Evolutionary conservation across 2,113 vertebrate genomes (phyloP).

Genomic region (Vanacampus margaritifer): DNA sequence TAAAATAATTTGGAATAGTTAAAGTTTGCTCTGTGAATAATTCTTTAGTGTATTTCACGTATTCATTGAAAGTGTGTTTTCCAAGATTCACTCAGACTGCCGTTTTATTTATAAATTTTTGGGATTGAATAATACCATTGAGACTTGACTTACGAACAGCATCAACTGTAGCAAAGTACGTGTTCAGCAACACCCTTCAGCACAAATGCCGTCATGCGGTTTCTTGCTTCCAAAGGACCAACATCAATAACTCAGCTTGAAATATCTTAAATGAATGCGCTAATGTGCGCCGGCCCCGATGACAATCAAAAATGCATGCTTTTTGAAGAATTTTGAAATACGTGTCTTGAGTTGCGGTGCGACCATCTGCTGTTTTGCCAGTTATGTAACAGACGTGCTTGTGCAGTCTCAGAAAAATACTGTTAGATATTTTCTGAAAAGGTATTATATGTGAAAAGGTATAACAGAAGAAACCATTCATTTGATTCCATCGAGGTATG

Average conservation of each 20-base stretch:
- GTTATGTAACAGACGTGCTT: background rate
- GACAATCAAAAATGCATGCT: background rate
- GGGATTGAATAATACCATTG: no score
- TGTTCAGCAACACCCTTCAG: slow-evolving; percentile 18
- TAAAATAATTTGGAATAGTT: background rate
- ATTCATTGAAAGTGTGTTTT: slow-evolving; percentile 27
- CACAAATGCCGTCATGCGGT: slow-evolving; percentile 22
- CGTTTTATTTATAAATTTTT: no score
- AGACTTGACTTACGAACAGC: slow-evolving; percentile 16
- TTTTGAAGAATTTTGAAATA: background rate
- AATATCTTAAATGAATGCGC: background rate
- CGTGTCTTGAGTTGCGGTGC: no score
- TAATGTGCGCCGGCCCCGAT: background rate
- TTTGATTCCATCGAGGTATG: no score
- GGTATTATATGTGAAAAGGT: background rate
- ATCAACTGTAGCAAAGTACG: slow-evolving; percentile 9
- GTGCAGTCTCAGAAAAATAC: background rate
- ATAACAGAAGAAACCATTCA: no score
- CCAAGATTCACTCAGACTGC: no score
- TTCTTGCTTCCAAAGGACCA: slow-evolving; percentile 37
- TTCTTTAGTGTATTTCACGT: slow-evolving; percentile 14
- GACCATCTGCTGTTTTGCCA: no score
- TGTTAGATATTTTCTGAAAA: background rate
- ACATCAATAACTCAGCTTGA: slow-evolving; percentile 38
- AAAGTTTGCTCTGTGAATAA: background rate